phyloP scores from a whole-genome alignment of 2,888 invertebrate genomes.

The Drosophila anomalata region DNA sequence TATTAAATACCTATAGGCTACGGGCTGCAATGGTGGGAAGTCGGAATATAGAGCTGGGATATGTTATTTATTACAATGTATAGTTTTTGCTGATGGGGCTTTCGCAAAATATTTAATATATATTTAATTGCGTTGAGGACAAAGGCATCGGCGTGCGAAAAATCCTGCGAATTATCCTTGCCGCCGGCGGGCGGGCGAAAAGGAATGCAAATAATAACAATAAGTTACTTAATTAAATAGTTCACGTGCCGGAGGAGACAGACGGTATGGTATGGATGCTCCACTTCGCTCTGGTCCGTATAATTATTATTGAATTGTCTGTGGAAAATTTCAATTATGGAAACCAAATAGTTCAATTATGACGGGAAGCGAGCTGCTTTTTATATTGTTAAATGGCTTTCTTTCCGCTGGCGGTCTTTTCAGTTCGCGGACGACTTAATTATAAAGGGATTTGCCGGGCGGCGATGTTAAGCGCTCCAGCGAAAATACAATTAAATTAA shows the following conservation, averaged over 20 bases:
- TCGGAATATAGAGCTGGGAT: neutral
- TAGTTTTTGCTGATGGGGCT: slow-evolving; percentile 38
- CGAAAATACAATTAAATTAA: slow-evolving; percentile 55
- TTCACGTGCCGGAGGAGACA: slow-evolving; percentile 60
- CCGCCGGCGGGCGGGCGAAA: slow-evolving; percentile 25
- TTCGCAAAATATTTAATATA: slow-evolving; percentile 56
- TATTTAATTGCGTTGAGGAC: slow-evolving; percentile 69
- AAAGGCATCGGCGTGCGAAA: slow-evolving; percentile 54
- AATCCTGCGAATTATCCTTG: slow-evolving; percentile 61
- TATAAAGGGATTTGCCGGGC: slow-evolving; percentile 63
- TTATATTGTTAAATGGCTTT: slow-evolving; percentile 59
- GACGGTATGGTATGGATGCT: neutral
- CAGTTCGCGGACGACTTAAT: slow-evolving; percentile 58
- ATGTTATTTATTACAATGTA: slow-evolving; percentile 21
- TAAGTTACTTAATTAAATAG: slow-evolving; percentile 77
- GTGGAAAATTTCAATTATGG: slow-evolving; percentile 71
- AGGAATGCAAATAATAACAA: slow-evolving; percentile 75
- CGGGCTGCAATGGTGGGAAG: neutral
- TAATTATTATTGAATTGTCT: slow-evolving; percentile 75
- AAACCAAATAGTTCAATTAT: slow-evolving; percentile 76
- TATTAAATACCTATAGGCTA: slow-evolving; percentile 22
- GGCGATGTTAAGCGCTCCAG: slow-evolving; percentile 46
- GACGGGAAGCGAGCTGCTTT: slow-evolving; percentile 27
- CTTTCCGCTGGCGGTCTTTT: slow-evolving; percentile 12
- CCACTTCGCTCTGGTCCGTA: slow-evolving; percentile 24